Base-by-base conservation (phyloP, 2,888 invertebrate genomes). In the Eristalis arbustorum region DNA sequence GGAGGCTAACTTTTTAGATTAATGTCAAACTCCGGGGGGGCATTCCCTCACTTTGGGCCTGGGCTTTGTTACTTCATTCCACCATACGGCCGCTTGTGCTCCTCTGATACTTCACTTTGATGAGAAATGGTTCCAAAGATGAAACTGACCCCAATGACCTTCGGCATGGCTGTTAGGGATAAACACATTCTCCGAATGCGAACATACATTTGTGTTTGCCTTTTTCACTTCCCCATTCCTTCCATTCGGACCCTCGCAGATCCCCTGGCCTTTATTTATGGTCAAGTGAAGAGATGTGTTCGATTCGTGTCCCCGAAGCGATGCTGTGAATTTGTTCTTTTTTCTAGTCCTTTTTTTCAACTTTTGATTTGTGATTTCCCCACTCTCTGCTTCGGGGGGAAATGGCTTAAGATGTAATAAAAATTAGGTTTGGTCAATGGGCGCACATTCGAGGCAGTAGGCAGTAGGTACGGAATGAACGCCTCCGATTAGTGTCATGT, bases 141-240 rank as follows among this genome's bases (percentile, higher is more conserved):
- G 73, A 71, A 78, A 81, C 81, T 81, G 85, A 85, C 81, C 85
- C 81, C 64, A 69, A 78, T 85, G 85, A 85, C 85, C 85, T 85
- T 85, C 69, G 77, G 71, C 59, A 63, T 63, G 62, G 37, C 77
- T 66, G 63, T 85, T 81, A 61, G 66, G 77, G 73, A 72, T 64
- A 34, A 69, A 56, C 76, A 85, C 80, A 85, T 73, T 85, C 56
- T 37, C 49, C 14, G 34, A 31, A 61, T 69, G 56, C n/a, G 18
- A n/a, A 59, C 59, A 59, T 59, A 77, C 63, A 81, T 81, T 67
- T 77, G 74, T 62, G 61, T 67, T 72, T 72, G 18, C 76, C 69
- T 66, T 42, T 66, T 61, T 34, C 37, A 31, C 25, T 61, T 25
- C 49, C 49, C 31, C 18, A 1, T 64, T 67, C 31, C 13, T n/a